Evolutionary conservation across 2,888 invertebrate species (phyloP), one percentile per base, ranked within the genome.

Genomic region (Apotomis turbidana): DNA sequence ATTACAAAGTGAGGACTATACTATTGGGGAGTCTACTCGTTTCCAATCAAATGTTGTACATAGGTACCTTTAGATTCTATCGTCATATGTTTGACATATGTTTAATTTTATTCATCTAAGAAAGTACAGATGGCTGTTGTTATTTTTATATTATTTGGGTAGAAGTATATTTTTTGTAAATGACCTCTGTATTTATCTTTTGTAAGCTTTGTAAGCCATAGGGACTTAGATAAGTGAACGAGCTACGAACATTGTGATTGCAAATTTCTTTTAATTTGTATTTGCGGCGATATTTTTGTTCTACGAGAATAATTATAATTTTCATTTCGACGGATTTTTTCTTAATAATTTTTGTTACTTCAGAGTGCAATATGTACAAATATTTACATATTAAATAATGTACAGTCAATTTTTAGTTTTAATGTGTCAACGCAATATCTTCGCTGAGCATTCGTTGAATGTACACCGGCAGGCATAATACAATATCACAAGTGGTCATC

Each of bases 351-450:
- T 67, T 93, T 90, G 91, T 93, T 92, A 92, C 89, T 93, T 93
- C 93, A 94, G 95, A 95, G 95, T 95, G 95, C 95, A 95, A 95
- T 95, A 95, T 95, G 95, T 95, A 95, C 95, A 95, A 95, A 95
- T 95, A 95, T 95, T 95, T 93, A 93, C 93, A 93, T 91, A 88
- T 87, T 85, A 94, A 90, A 90, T 91, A 87, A 83, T 93, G 93
- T 93, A 93, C 93, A 93, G 93, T 93, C 86, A 91, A 84, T 87
- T 93, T 90, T 92, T 93, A 92, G 91, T 91, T 93, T 88, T 93
- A 91, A 91, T 91, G 83, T 88, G 88, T 91, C 90, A 88, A 91
- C 91, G 92, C 90, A 91, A 92, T 92, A 90, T 85, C 80, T 83
- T 90, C 87, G 86, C 86, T 89, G 85, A 5, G 84, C 82, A 86